Conservation (phyloP, 2,113 vertebrate species). For the Gopherus evgoodei region DNA sequence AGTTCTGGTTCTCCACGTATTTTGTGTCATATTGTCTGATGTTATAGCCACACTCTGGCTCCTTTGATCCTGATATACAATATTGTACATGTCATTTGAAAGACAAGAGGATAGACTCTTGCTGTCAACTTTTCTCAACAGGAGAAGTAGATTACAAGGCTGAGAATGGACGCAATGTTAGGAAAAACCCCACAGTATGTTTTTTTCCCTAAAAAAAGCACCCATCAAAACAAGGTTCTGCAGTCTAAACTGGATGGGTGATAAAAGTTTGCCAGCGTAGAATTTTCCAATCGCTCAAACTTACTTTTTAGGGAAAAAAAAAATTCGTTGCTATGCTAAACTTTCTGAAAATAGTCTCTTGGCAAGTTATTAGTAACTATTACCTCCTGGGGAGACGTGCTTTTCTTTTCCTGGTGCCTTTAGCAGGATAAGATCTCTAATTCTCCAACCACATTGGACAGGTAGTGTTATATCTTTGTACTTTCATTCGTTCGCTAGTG, state of each 20-base stretch:
- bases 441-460: background rate
- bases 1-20: background rate
- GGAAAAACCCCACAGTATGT: background rate
- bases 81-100: background rate
- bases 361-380: background rate
- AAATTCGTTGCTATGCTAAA: background rate
- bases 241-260: background rate
- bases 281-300: background rate
- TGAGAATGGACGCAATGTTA: background rate
- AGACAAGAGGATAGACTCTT: conserved; percentile 23
- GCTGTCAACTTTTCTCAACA: conserved; percentile 1
- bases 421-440: background rate
- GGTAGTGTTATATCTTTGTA: background rate
- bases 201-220: background rate
- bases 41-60: background rate
- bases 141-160: conserved; percentile 9
- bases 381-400: background rate
- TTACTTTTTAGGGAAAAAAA: background rate
- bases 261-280: background rate
- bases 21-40: background rate
- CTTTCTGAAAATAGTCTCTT: background rate
- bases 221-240: background rate
- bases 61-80: background rate
- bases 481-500: background rate
- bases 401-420: background rate